Base-by-base conservation (phyloP, 2,888 invertebrate genomes). In the Heliconius aoede region DNA sequence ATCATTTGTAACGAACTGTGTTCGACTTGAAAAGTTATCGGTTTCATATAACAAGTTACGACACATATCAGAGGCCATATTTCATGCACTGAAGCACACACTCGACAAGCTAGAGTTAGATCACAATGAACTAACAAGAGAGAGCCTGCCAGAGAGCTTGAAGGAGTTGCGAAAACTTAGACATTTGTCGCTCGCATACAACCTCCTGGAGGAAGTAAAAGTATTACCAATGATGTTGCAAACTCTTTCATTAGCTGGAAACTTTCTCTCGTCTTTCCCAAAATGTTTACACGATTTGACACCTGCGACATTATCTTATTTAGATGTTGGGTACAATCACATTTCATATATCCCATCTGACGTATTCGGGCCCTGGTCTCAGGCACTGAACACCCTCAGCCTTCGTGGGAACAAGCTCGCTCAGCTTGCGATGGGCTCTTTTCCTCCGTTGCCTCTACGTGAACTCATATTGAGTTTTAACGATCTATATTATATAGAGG, bases 401-500 rank as follows among this genome's bases (percentile, higher is more conserved):
- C 89, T 98, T 79, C 95, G 97, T 15, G 98, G 97, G 85, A 98
- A 98, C 85, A 95, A 96, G 82, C 95, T 98, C 32, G 95, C 96
- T 4, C 95, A 94, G 83, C 86, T 96, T 30, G 94, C 95, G 64
- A 90, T 95, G n/a, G 95, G 95, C 73, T 94, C 96, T 5, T 97
- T 98, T 85, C 95, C 95, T 69, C 91, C 97, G n/a, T 95, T 95
- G 18, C 95, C 96, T 79, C 94, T 98, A 77, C 96, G 97, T 77
- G 98, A 98, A 89, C 95, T 99, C 21, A 96, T 97, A 85, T 92
- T 99, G 73, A 98, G 98, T 83, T 98, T 98, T 88, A 98, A 98
- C 87, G 96, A 97, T 81, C 95, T 98, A 72, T 95, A 96, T 78
- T 95, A 96, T 80, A 95, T 98, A 73, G 96, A 97, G 83, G 94